phyloP scores from a whole-genome alignment of 1,140 invertebrate species.

The Drosophila triauraria region DNA sequence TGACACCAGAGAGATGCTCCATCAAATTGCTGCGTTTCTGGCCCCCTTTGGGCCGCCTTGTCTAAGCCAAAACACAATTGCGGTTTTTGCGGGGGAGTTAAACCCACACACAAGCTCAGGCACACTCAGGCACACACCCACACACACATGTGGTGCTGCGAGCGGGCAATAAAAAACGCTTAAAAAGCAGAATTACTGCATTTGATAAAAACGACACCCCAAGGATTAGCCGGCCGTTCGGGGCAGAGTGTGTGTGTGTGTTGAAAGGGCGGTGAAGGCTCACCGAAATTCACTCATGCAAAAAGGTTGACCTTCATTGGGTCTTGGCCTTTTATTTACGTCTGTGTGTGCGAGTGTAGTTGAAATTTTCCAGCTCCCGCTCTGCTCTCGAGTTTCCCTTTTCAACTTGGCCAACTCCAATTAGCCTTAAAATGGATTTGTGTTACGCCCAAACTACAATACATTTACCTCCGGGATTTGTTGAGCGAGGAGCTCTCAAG shows the following conservation, averaged over 20 bases:
- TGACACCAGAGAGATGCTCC: slow-evolving; percentile 35
- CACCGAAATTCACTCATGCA: slow-evolving; percentile 13
- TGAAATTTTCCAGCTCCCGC: slow-evolving; percentile 54
- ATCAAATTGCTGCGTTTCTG: slow-evolving; percentile 27
- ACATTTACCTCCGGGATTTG: slow-evolving; percentile 63
- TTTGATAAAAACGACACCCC: slow-evolving; percentile 60
- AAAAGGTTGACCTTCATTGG: slow-evolving; percentile 63
- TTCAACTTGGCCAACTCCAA: slow-evolving; percentile 67
- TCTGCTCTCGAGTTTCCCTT: slow-evolving; percentile 1
- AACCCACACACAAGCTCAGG: background rate
- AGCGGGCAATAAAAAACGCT: slow-evolving; percentile 58
- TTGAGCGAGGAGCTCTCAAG: slow-evolving; percentile 11
- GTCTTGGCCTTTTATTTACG: slow-evolving; percentile 26
- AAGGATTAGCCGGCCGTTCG: slow-evolving; percentile 52
- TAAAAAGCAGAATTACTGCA: slow-evolving; percentile 58
- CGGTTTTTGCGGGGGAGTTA: slow-evolving; percentile 26
- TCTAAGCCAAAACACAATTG: slow-evolving; percentile 59
- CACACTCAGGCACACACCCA: background rate
- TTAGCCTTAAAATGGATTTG: slow-evolving; percentile 80
- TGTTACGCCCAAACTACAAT: slow-evolving; percentile 73
- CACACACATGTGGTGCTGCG: slow-evolving; percentile 7
- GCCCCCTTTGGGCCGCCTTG: background rate
- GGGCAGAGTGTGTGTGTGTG: background rate
- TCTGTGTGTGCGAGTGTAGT: slow-evolving; percentile 10
- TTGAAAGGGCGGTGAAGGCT: slow-evolving; percentile 10